A percentile compares a stretch with the other conserved stretches of the same genome.
phyloP scores from a whole-genome alignment of 2,797 vertebrate species.

The Aphelocoma californica region DNA sequence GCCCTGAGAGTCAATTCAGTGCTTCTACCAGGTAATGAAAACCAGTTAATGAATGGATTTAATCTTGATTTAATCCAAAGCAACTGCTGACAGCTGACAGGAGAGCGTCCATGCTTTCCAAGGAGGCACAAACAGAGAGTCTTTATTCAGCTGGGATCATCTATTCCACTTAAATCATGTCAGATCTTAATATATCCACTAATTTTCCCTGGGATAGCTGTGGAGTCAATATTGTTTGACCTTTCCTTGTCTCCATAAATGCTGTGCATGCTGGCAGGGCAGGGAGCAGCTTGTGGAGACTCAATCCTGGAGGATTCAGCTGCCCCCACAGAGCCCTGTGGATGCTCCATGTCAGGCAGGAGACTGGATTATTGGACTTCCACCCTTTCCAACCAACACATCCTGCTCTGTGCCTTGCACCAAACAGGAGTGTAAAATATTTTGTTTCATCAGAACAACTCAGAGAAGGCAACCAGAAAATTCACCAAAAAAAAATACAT shows the following conservation, averaged over 20 bases:
- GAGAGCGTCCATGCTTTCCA: neutral
- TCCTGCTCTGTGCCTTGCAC: neutral
- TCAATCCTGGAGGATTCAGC: neutral
- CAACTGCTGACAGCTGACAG: neutral
- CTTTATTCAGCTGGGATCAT: constrained; percentile 20
- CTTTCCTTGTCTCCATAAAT: neutral
- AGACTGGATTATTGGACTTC: neutral
- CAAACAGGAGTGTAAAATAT: neutral
- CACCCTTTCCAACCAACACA: neutral
- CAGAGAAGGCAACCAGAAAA: neutral
- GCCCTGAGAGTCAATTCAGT: neutral
- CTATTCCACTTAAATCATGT: constrained; percentile 3
- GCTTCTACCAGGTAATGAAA: neutral
- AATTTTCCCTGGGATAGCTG: constrained; percentile 15
- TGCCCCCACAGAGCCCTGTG: neutral
- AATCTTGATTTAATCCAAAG: constrained; percentile 25
- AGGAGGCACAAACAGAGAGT: neutral
- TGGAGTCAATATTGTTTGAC: constrained; percentile 11
- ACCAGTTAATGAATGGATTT: constrained; percentile 12
- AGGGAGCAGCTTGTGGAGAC: neutral
- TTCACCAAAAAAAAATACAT: neutral
- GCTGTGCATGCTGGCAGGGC: neutral
- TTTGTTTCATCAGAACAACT: neutral
- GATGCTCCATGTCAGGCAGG: neutral
- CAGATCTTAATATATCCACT: constrained; percentile 3